Base-by-base conservation (phyloP, 2,888 invertebrate species). In the Stenodera caucasica region DNA sequence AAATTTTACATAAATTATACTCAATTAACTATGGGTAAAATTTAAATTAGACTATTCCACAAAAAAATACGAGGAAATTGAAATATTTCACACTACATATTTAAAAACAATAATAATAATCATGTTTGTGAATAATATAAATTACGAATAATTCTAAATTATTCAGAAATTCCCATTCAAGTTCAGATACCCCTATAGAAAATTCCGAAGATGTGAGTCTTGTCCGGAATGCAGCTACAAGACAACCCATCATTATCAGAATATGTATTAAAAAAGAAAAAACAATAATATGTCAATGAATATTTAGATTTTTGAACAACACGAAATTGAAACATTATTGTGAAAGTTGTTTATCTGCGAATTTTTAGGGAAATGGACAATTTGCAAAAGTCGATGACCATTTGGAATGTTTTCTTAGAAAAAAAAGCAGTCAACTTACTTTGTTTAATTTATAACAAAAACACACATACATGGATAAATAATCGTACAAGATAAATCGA, bases 321-420 rank as follows among this genome's bases (percentile, higher is more conserved):
- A 26, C 3, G 26, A 26, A 26, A 26, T 32, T 11, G 8, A 40
- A 40, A 40, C 11, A 14, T 6, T 40, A 18, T 40, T 21, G 45
- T 45, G 11, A 45, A 45, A 45, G 18, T 45, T n/a, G 12, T 12
- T 21, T 21, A 45, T 37, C 7, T 6, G 15, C 3, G 5, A 12
- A 21, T 45, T 45, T 40, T 40, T 40, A 21, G 12, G 45, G 45
- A 45, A 45, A 45, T 21, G 12, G 18, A 21, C 45, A 40, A 40
- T 40, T 40, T 40, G 18, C 11, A 21, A 21, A 45, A 45, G 45
- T 45, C 45, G 45, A 45, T 12, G 45, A 45, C 45, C 45, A 45
- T 21, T 45, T 45, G 45, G 45, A 45, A 45, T 45, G 21, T 12
- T 12, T 45, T 45, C 45, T 21, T 12, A 45, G 45, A 45, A 45